A percentile compares a stretch with the other conserved stretches of the same genome.
Evolutionary conservation across 2,888 invertebrate genomes (phyloP).

Genomic region (Plemyria rubiginata): DNA sequence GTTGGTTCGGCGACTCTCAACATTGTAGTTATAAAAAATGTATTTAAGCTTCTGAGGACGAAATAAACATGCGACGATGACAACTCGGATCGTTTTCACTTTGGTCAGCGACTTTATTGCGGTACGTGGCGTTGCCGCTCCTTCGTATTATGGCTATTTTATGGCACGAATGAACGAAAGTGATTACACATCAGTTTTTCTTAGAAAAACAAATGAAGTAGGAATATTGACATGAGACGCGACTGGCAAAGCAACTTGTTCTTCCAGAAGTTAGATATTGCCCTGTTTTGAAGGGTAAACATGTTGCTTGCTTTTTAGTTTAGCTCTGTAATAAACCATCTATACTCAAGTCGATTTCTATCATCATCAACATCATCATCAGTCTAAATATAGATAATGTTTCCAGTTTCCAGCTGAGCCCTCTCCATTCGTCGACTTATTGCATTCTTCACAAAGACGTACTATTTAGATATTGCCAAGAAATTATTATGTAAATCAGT

Average conservation of each 20-base stretch:
- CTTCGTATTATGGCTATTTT: slow-evolving; percentile 37
- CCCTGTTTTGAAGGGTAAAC: too few relatives aligned
- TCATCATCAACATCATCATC: too few relatives aligned
- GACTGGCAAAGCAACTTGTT: slow-evolving; percentile 1
- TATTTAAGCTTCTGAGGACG: slow-evolving; percentile 59
- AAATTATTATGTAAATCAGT: too few relatives aligned
- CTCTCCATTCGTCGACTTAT: too few relatives aligned
- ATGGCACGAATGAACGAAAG: slow-evolving; percentile 37
- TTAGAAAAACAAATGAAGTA: slow-evolving; percentile 30
- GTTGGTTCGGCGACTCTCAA: slow-evolving; percentile 45
- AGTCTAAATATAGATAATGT: too few relatives aligned
- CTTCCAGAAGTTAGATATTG: background rate
- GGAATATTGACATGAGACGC: slow-evolving; percentile 21
- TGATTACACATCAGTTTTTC: slow-evolving; percentile 34
- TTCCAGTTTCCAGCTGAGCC: too few relatives aligned
- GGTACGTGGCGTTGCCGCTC: slow-evolving; percentile 42
- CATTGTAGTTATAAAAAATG: slow-evolving; percentile 58
- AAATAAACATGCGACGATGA: slow-evolving; percentile 72
- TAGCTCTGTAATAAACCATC: too few relatives aligned
- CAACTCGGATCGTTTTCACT: slow-evolving; percentile 72
- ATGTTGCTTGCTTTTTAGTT: too few relatives aligned
- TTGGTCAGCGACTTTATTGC: slow-evolving; percentile 64
- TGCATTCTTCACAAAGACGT: too few relatives aligned
- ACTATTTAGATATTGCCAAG: too few relatives aligned
- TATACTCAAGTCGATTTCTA: too few relatives aligned